Evolutionary conservation across 1,140 invertebrate genomes (phyloP), one percentile per base, ranked within the genome.

Genomic region (Drosophila setifemur): DNA sequence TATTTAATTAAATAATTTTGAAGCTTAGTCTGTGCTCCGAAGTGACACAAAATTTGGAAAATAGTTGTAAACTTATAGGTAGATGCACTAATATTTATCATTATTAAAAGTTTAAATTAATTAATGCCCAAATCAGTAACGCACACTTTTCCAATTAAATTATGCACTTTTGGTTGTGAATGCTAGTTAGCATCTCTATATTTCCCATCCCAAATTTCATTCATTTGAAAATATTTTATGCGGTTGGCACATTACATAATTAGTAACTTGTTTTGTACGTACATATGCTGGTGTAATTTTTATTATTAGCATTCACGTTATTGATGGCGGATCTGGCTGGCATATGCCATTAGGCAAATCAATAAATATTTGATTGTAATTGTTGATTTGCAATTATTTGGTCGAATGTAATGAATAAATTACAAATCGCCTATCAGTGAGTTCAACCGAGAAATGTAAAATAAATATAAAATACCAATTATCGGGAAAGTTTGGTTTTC

Each of bases 361-460:
- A 86, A 85, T 83, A 75, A 85, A 79, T 86, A 79, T 85, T 86
- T 79, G 81, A 85, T 85, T 75, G 68, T 58, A 85, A 75, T 85
- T 85, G 79, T 85, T 85, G 74, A 86, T 79, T 85, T 79, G 73
- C 71, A 85, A 79, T 68, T 72, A 79, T 79, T 79, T 78, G 66
- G 35, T 26, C 50, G 54, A 44, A 61, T 52, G 40, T 45, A 21
- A 60, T 55, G 53, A 60, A 85, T 79, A 71, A 83, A 50, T 85
- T 70, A 66, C 71, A 64, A 64, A 42, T 66, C 42, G 16, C 16
- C 42, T 47, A 42, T 42, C 42, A 69, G 47, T 37, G 25, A 14
- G n/a, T 49, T 45, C 57, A 48, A 18, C 16, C 18, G n/a, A 48
- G 40, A 64, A 64, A 21, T 28, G 12, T 12, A 8, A 37, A 63